Evolutionary conservation across 2,888 invertebrate species (phyloP), one percentile per base, ranked within the genome.

Genomic region (Prosapia bicincta): DNA sequence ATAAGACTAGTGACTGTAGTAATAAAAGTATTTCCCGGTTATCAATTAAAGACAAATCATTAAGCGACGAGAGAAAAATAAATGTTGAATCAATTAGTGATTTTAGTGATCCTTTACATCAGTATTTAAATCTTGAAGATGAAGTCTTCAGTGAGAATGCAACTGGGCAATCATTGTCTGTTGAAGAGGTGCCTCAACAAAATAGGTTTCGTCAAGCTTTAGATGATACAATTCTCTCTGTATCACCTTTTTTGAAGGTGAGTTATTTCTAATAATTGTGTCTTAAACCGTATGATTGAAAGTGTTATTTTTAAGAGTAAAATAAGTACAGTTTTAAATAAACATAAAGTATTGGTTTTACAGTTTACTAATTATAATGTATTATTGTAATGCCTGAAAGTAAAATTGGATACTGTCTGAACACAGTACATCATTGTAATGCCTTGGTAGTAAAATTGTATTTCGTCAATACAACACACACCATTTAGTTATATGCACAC

Each of bases 71-170:
- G 20, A 15, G 85, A 85, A 75, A 71, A 72, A 84, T 84, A 68
- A 82, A 85, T 38, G 84, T 84, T 3, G 89, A 90, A 84, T 86
- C 91, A 0, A 89, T 93, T 3, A 88, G 90, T 71, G 95, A 95
- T 84, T 92, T 91, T 80, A 94, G 94, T 77, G 97, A 97, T 86
- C 97, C 97, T 0, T 85, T 97, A 69, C 92, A 85, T 76, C 86
- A 84, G 76, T 89, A 87, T 83, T 84, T 86, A 80, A 87, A 83
- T 76, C 86, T 81, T 65, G 86, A 85, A 84, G 85, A 85, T 79
- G 81, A 82, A 26, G 78, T 79, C 20, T 85, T 83, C 30, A 86
- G 86, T 6, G 87, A 87, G 72, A 71, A 74, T 28, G 69, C 67
- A 28, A 65, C 69, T 32, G 76, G 71, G 38, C 69, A 87, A 78